Evolutionary conservation across 2,888 invertebrate species (phyloP), one percentile per base, ranked within the genome.

Genomic region (Phalera bucephala): DNA sequence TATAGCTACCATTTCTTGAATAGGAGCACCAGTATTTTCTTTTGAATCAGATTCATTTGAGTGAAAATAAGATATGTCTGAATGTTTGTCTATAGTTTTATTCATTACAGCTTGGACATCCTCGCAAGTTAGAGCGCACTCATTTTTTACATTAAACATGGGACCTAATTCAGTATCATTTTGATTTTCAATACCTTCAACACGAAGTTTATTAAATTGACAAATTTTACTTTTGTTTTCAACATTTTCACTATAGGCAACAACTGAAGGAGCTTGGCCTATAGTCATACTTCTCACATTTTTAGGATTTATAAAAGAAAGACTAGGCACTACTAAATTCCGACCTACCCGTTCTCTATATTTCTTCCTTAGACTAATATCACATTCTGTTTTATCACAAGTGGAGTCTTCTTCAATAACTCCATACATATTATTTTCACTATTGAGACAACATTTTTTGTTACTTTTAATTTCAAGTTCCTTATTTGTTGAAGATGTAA

Each of bases 221-320:
- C 7, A 17, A 14, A n/a, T 17, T n/a, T n/a, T 10, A 15, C 10
- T 28, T 15, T 29, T 10, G 10, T 29, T 19, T 15, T 5, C 3
- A 8, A 10, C 5, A 2, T n/a, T 0, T 11, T 17, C 10, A 10
- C 11, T 12, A 17, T 36, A 11, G 17, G 35, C 29, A 12, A 27
- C 9, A 23, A 28, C 28, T 25, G 42, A 14, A n/a, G 41, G 26
- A 30, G 69, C 52, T 32, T 48, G 59, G 31, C 67, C 76, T 53
- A 84, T 72, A 11, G 78, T 72, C 76, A 80, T 77, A 36, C 53
- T 70, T 58, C 76, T 72, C 44, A 82, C 51, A 50, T 81, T 83
- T 52, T 39, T 80, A 26, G 80, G 80, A 52, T 80, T 84, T 30
- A 62, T 41, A 35, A 55, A 52, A 33, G 52, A 43, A 29, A 52